Conservation (phyloP, 2,888 invertebrate genomes). For the Ennomos erosarius region DNA sequence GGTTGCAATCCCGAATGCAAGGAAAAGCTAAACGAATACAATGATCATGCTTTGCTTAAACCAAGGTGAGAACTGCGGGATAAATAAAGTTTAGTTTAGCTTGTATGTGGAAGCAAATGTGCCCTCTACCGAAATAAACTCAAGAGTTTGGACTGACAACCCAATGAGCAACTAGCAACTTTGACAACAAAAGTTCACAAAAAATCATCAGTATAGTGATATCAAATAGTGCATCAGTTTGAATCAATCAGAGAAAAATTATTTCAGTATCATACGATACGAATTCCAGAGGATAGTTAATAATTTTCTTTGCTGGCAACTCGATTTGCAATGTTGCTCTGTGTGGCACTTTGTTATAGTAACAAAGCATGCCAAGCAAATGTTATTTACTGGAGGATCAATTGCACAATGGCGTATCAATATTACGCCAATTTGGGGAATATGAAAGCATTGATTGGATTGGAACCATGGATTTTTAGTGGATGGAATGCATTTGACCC, state of each 20-base stretch:
- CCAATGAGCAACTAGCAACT: slow-evolving; percentile 43
- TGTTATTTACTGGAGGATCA: slow-evolving; percentile 49
- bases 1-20: slow-evolving; percentile 65
- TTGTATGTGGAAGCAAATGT: slow-evolving; percentile 1
- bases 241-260: too few relatives aligned
- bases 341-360: slow-evolving; percentile 65
- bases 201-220: too few relatives aligned
- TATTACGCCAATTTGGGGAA: slow-evolving; percentile 17
- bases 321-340: slow-evolving; percentile 42
- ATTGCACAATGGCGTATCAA: slow-evolving; percentile 40
- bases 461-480: neutral
- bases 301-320: slow-evolving; percentile 60
- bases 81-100: neutral
- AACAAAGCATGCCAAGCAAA: slow-evolving; percentile 56
- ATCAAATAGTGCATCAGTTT: too few relatives aligned
- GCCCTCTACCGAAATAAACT: slow-evolving; percentile 16
- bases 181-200: neutral
- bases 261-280: too few relatives aligned
- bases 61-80: slow-evolving; percentile 3
- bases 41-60: slow-evolving; percentile 34
- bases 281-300: too few relatives aligned
- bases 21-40: slow-evolving; percentile 25
- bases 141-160: slow-evolving; percentile 61
- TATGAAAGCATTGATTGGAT: too few relatives aligned
- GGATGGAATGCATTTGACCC: slow-evolving; percentile 29